These are phyloP conservation scores for Colletes latitarsis DNA, from an alignment of 1,140 invertebrate species.

Conservation along the genomic window DNA sequence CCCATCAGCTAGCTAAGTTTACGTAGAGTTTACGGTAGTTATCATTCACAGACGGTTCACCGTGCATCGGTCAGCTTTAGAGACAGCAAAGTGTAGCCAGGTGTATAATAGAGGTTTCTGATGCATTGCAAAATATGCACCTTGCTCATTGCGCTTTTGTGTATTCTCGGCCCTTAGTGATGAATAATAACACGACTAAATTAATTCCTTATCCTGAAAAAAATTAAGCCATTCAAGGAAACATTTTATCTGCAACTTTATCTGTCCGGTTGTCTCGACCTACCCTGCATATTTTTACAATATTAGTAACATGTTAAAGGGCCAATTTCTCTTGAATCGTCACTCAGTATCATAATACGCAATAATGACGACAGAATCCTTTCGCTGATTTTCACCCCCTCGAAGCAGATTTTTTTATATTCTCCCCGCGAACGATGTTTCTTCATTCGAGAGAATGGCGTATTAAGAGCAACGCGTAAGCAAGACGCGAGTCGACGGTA, in stretches of 20 bases:
- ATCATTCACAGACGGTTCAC: constrained; percentile 44
- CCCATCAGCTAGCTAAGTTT: constrained; percentile 63
- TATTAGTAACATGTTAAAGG: too few species aligned
- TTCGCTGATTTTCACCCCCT: too few species aligned
- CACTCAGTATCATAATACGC: too few species aligned
- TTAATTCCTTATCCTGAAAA: background rate
- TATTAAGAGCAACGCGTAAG: background rate
- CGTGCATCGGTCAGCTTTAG: constrained; percentile 2
- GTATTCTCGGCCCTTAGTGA: too few species aligned
- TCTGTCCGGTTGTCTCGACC: too few species aligned
- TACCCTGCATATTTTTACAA: too few species aligned
- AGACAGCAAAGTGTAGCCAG: background rate
- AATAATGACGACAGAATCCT: too few species aligned
- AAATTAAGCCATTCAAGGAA: background rate
- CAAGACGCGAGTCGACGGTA: background rate
- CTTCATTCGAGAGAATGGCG: background rate
- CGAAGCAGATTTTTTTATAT: background rate
- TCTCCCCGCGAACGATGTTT: too few species aligned
- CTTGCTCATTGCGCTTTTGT: background rate
- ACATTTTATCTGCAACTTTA: too few species aligned
- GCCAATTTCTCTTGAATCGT: too few species aligned
- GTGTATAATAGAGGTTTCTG: constrained; percentile 8
- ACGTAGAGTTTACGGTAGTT: constrained; percentile 34
- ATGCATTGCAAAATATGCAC: background rate
- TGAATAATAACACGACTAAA: background rate